Evolutionary conservation across 2,888 invertebrate species (phyloP).

Genomic region (Rhaphigaster nebulosa): DNA sequence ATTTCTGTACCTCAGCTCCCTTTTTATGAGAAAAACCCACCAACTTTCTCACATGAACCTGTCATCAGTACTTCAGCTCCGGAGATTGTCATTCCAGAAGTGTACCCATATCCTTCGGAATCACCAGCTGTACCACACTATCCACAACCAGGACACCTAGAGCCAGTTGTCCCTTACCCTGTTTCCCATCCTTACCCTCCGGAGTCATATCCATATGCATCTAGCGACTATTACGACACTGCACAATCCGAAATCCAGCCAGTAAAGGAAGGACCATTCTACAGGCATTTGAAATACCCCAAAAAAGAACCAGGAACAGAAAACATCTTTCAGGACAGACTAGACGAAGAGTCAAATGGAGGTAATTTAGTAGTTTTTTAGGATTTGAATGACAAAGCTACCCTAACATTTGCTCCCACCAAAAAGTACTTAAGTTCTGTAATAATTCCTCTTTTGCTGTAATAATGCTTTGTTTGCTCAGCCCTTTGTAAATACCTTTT

Average conservation of each 20-base stretch:
- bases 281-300: neutral
- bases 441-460: too few species aligned
- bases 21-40: conserved; percentile 23
- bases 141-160: too few species aligned
- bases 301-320: neutral
- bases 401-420: too few species aligned
- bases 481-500: too few species aligned
- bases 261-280: neutral
- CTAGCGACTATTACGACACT: neutral
- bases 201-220: neutral
- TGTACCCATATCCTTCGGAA: neutral
- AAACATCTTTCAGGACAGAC: neutral
- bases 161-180: neutral
- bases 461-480: too few species aligned
- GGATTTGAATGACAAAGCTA: neutral
- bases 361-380: conserved; percentile 12
- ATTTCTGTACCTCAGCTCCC: conserved; percentile 56
- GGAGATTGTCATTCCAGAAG: neutral
- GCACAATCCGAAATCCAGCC: neutral
- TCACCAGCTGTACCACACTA: too few species aligned
- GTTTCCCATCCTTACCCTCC: neutral
- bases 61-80: neutral
- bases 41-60: neutral
- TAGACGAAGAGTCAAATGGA: neutral
- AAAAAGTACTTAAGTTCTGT: too few species aligned